Conservation (phyloP, 2,888 invertebrate genomes). For the Megastigmus dorsalis region DNA sequence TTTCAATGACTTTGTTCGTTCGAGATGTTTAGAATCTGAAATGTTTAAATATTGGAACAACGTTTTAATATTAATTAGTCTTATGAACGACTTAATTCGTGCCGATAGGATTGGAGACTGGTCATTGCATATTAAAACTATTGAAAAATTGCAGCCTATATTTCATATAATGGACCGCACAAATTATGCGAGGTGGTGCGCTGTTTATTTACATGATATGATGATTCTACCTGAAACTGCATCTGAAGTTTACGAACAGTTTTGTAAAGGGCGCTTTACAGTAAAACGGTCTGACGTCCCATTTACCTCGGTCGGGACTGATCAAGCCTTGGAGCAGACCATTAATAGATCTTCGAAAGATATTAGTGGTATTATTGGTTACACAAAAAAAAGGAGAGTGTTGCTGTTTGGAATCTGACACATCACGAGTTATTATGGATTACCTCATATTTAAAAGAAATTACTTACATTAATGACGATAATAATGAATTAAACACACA, state of each 20-base stretch:
- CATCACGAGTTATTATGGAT: neutral
- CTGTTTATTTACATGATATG: conserved; percentile 41
- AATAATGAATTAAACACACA: neutral
- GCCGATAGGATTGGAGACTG: conserved; percentile 34
- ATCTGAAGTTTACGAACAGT: conserved; percentile 28
- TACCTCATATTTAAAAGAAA: neutral
- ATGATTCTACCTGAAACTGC: neutral
- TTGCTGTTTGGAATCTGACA: neutral
- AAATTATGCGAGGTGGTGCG: conserved; percentile 38
- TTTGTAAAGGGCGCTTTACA: conserved; percentile 18
- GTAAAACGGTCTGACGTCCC: conserved; percentile 19
- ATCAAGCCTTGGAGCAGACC: conserved; percentile 38
- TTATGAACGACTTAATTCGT: conserved; percentile 12
- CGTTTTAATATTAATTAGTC: neutral
- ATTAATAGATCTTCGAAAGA: conserved; percentile 28
- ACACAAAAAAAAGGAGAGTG: conserved; percentile 9
- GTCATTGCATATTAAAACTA: conserved; percentile 5
- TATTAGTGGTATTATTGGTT: conserved; percentile 24
- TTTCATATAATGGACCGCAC: conserved; percentile 42
- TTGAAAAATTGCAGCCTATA: conserved; percentile 27
- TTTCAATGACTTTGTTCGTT: neutral
- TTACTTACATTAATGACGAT: neutral
- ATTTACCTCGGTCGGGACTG: conserved; percentile 26
- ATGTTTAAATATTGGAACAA: neutral
- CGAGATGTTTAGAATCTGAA: neutral